Percentiles rank a stretch among this genome's conserved stretches.
These are phyloP conservation scores for Ciconia maguari DNA, from an alignment of 2,113 vertebrate species.

Conservation along the genomic window DNA sequence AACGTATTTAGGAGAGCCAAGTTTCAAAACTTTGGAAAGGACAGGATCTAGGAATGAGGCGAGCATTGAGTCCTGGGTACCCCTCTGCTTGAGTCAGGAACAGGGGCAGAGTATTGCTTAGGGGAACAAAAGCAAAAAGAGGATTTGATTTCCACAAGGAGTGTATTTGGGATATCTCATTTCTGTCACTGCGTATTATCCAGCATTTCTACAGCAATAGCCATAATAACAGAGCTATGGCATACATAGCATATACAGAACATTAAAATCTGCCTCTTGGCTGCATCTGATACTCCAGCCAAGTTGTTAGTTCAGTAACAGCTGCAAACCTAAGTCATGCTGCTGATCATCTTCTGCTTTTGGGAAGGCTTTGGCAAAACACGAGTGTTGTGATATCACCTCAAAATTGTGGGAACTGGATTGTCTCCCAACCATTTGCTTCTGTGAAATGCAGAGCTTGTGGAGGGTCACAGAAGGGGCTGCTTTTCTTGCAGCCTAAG, in stretches of 20 bases:
- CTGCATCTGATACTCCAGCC: not conserved
- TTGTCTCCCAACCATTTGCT: not conserved
- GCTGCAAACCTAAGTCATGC: not conserved
- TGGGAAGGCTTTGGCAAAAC: not conserved
- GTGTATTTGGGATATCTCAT: not conserved
- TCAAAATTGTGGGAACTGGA: not conserved
- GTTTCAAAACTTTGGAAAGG: not conserved
- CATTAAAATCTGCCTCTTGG: not conserved
- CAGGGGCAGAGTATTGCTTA: not conserved
- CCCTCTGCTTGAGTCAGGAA: not conserved
- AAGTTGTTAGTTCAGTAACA: not conserved
- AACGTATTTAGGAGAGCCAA: rapidly evolving
- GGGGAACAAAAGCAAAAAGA: not conserved
- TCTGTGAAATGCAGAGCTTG: not conserved
- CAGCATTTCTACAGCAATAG: not conserved
- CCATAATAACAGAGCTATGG: not conserved
- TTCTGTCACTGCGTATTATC: not conserved
- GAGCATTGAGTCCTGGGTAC: rapidly evolving
- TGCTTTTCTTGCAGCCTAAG: not conserved
- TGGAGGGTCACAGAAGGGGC: not conserved
- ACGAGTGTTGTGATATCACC: not conserved
- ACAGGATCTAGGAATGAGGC: not conserved
- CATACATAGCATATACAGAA: not conserved
- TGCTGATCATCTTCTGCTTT: not conserved
- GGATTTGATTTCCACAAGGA: not conserved